Percentiles rank a stretch among this genome's conserved stretches.
These are phyloP conservation scores for Cataglyphis hispanica DNA, from an alignment of 1,140 invertebrate species.

Conservation along the genomic window DNA sequence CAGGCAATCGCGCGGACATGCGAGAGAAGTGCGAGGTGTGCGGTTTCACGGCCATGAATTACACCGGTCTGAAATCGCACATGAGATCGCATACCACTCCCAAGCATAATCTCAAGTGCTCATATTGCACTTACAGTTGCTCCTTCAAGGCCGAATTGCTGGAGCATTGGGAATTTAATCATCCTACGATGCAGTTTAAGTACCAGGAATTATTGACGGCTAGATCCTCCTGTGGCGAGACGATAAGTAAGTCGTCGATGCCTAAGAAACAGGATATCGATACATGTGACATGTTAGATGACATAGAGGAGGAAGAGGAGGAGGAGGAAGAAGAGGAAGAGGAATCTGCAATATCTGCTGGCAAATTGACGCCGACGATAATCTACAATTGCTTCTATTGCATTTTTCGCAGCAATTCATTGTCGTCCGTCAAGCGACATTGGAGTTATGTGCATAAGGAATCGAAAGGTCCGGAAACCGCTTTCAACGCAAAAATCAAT, in stretches of 20 bases:
- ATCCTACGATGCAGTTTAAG: slow-evolving; percentile 76
- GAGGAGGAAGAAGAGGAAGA: slow-evolving; percentile 58
- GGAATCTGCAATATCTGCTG: slow-evolving; percentile 45
- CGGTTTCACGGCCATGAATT: slow-evolving; percentile 77
- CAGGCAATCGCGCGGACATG: slow-evolving; percentile 10
- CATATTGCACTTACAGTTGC: slow-evolving; percentile 78
- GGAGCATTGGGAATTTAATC: slow-evolving; percentile 81
- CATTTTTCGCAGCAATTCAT: slow-evolving; percentile 70
- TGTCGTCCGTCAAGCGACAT: slow-evolving; percentile 73
- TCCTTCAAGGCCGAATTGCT: slow-evolving; percentile 74
- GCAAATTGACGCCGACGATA: neutral
- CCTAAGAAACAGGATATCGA: slow-evolving; percentile 41
- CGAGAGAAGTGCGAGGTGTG: slow-evolving; percentile 77
- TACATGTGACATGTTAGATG: slow-evolving; percentile 57
- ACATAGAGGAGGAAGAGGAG: slow-evolving; percentile 71
- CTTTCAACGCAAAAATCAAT: slow-evolving; percentile 1
- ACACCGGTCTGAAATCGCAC: slow-evolving; percentile 79
- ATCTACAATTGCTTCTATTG: slow-evolving; percentile 80
- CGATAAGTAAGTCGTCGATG: neutral
- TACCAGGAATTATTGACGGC: slow-evolving; percentile 6
- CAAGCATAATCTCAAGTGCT: slow-evolving; percentile 76
- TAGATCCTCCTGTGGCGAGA: neutral
- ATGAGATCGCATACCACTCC: slow-evolving; percentile 75
- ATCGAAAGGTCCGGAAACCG: neutral
- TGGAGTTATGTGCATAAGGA: slow-evolving; percentile 76